Base-by-base conservation (phyloP, 53 echinoderm and acorn worm genomes). In the Arbacia lixula region DNA sequence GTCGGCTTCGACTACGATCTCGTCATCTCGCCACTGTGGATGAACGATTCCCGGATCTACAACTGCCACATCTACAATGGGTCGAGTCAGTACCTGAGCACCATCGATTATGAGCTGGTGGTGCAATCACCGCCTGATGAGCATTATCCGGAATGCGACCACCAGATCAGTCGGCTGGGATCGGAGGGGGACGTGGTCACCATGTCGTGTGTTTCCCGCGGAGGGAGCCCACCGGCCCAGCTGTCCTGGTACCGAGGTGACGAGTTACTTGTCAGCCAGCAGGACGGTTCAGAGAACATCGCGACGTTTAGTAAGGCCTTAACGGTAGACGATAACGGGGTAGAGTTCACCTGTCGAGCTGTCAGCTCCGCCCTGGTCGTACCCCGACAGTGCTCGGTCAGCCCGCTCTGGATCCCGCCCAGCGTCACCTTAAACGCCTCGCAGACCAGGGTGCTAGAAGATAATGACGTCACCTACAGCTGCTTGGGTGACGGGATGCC, bases 401-500 rank as follows among this genome's bases (percentile, higher is more conserved):
- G 43, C 21, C 82, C 41, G 28, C 82, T 81, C 26, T 43, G 9
- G 19, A 46, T 63, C 14, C 32, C 35, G 8, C 82, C 82, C 12
- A 81, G n/a, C 19, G 82, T 81, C 29, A 63, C 32, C 50, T n/a
- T 81, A 11, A 49, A 4, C 17, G 25, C 31, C 29, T 42, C 43
- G 19, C 62, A 39, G 2, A 31, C 38, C 30, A 26, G n/a, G 14
- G 82, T 81, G 16, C 46, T 20, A 41, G 72, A 58, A 30, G 31
- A 85, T 43, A 73, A 72, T 49, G 72, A 85, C 46, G 85, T 85
- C 4, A 72, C 62, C 42, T 72, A 41, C 25, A 60, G 60, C 31
- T 85, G 85, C 6, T 42, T 31, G 21, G 82, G 82, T 19, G 6
- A n/a, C 19, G 82, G 82, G 64, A 81, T 81, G 64, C 82, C 82